These are phyloP conservation scores for Serripes groenlandicus DNA, from an alignment of 2,888 invertebrate genomes.

Conservation along the genomic window DNA sequence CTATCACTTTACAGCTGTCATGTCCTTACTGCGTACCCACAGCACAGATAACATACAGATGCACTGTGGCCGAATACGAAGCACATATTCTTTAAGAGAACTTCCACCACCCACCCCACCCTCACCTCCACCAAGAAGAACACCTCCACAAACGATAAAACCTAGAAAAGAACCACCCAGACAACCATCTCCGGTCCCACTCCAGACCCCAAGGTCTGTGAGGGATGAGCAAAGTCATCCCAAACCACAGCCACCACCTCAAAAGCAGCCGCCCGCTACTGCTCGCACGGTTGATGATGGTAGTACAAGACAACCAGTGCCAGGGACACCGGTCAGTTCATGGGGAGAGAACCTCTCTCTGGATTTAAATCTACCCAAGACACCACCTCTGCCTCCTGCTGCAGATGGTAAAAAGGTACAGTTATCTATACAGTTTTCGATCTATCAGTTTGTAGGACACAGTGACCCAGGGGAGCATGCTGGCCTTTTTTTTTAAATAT, in stretches of 20 bases:
- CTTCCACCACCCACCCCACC: slow-evolving; percentile 60
- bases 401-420: slow-evolving; percentile 75
- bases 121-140: slow-evolving; percentile 46
- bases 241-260: neutral
- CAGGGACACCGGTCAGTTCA: slow-evolving; percentile 65
- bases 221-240: slow-evolving; percentile 6
- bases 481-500: too few species aligned
- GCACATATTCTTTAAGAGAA: slow-evolving; percentile 75
- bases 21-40: slow-evolving; percentile 79
- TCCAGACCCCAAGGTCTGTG: slow-evolving; percentile 13
- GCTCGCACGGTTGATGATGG: neutral
- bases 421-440: too few species aligned
- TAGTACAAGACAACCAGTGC: slow-evolving; percentile 20
- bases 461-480: too few species aligned
- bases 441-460: too few species aligned
- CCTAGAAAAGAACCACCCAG: slow-evolving; percentile 14
- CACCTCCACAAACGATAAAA: slow-evolving; percentile 39
- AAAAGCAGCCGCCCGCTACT: neutral
- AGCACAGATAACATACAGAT: slow-evolving; percentile 81
- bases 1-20: slow-evolving; percentile 79
- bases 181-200: slow-evolving; percentile 17
- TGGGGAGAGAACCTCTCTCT: slow-evolving; percentile 74
- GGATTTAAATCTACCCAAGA: slow-evolving; percentile 71
- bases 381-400: slow-evolving; percentile 73
- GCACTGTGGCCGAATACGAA: slow-evolving; percentile 83